Base-by-base conservation (phyloP, 1,140 invertebrate species). In the Stenopsyche tienmushanensis region DNA sequence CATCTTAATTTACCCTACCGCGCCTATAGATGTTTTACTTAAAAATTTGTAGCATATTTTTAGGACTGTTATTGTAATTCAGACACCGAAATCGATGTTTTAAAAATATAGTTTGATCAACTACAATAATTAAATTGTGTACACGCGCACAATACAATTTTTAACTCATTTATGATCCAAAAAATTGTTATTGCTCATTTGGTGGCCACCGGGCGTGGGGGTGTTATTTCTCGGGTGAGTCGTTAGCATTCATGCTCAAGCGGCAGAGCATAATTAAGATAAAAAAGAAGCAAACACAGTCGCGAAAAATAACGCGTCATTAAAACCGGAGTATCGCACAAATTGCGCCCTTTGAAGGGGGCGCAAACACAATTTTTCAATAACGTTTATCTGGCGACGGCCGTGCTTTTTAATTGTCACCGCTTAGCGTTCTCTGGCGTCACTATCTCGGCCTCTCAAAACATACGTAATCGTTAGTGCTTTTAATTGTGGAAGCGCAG, bases 281-380 rank as follows among this genome's bases (percentile, higher is more conserved):
- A 62, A 58, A 62, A 39, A 69, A 45, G 25, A 42, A 64, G 42
- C 24, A 49, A 64, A 29, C 25, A 54, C 44, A 24, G 23, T 23
- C 59, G 41, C 60, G 66, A 64, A 68, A 58, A 60, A 60, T 68
- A 64, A 63, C 64, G 64, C 67, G 54, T 69, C 67, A 69, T 69
- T 69, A 69, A 69, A 65, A 65, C 29, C 47, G 8, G 50, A 64
- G 66, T 62, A 55, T 25, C 42, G 54, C 34, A 52, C 63, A 58
- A 65, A 67, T 62, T 49, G 47, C 60, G 47, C 18, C 47, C 26
- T 29, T 41, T 23, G 17, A 50, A 42, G n/a, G 47, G 20, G 63
- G 25, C 54, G 53, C 23, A 34, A 39, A 44, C 60, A 52, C 45
- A 20, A 62, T 64, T 68, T 68, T 64, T 68, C 66, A 68, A 68